Evolutionary conservation across 2,113 vertebrate species (phyloP).

Genomic region (Amphiprion percula): DNA sequence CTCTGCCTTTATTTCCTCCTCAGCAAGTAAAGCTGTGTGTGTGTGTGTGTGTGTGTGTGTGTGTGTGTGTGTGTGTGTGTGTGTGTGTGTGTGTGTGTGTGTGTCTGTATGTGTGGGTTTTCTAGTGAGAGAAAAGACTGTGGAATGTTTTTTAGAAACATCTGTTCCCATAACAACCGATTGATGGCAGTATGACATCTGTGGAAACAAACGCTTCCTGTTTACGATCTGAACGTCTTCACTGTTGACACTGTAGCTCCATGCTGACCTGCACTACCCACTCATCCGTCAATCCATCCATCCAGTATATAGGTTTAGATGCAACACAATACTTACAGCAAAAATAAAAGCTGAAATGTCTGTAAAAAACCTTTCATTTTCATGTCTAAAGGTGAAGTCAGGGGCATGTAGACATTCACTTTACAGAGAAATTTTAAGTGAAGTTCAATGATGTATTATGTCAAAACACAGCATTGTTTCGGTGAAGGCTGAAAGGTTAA

Average conservation of each 20-base stretch:
- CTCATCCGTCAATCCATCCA: background rate
- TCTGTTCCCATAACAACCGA: conserved; percentile 75
- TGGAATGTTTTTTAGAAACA: conserved; percentile 63
- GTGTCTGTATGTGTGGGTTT: conserved; percentile 19
- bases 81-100: conserved; percentile 22
- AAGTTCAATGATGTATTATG: no score
- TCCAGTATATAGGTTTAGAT: background rate
- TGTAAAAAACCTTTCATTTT: no score
- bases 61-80: conserved; percentile 18
- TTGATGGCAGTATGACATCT: conserved; percentile 66
- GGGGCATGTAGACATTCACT: no score
- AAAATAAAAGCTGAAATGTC: no score
- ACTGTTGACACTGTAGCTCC: conserved; percentile 48
- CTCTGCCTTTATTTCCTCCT: conserved; percentile 29
- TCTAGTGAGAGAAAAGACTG: conserved; percentile 37
- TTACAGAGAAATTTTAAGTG: no score
- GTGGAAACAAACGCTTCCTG: conserved; percentile 72
- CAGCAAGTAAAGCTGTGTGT: conserved; percentile 16
- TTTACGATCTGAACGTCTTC: conserved; percentile 47
- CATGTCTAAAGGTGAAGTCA: no score
- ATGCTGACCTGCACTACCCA: conserved; percentile 23
- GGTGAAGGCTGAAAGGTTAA: background rate
- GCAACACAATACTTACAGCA: background rate
- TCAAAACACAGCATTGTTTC: no score
- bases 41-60: conserved; percentile 18